Base-by-base conservation (phyloP, 2,113 vertebrate species). In the Sminthopsis crassicaudata region DNA sequence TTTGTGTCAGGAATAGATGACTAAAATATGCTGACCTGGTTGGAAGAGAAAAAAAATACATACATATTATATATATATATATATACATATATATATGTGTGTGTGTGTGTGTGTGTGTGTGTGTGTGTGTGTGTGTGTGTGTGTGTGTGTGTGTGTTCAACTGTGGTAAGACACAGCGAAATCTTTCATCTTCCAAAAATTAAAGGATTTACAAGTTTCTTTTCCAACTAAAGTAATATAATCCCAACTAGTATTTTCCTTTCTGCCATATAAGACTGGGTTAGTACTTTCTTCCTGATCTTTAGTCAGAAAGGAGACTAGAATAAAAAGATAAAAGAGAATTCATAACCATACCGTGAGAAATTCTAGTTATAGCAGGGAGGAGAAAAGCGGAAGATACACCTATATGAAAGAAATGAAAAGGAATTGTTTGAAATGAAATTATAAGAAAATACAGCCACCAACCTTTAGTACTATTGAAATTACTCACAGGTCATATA, bases 1-100 rank as follows among this genome's bases (percentile, higher is more conserved):
- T 96, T 96, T 55, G 95, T 97, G 94, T 95, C 76, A 97, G 97
- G 95, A 98, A 98, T 95, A 94, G 92, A 90, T 54, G 76, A 94
- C 91, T 97, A 92, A 92, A 76, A 95, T 93, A 92, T 90, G 57
- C 42, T 50, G 95, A 96, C 98, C 98, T 98, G 95, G 25, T 52
- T 53, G 92, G 22, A 51, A 60, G 0, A 51, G 46, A 90, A 97
- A 6, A 76, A 36, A 60, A 9, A 60, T 30, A 57, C 8, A 55
- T 55, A 55, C 11, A 91, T n/a, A 89, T 90, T 11, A 11, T 51
- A 51, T 48, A 48, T 48, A 48, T 48, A 48, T 48, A n/a, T n/a
- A n/a, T n/a, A 48, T 48, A 48, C 48, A 48, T 48, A 48, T 48
- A 48, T 48, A 48, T 51, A 51, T 51, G 10, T 51, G 9, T 51